These are phyloP conservation scores for Ypsolopha sequella DNA, from an alignment of 2,888 invertebrate species.

Conservation along the genomic window DNA sequence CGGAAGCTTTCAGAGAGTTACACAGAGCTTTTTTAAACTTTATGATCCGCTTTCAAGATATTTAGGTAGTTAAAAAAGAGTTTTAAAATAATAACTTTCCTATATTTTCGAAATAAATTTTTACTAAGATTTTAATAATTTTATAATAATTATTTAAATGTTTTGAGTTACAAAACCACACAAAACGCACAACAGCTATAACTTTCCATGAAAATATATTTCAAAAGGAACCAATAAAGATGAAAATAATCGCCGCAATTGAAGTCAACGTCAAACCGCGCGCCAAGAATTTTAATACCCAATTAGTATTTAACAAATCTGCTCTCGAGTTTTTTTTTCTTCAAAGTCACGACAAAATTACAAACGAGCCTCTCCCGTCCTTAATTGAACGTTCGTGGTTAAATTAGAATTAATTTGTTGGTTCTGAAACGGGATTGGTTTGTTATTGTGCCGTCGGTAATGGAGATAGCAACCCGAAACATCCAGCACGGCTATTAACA, in stretches of 20 bases:
- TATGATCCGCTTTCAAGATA: too few relatives aligned
- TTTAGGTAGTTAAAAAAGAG: too few relatives aligned
- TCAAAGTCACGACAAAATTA: constrained; percentile 23
- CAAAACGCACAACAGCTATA: background rate
- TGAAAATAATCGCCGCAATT: background rate
- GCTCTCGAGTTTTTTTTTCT: constrained; percentile 6
- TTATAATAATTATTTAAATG: background rate
- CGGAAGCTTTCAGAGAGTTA: too few relatives aligned
- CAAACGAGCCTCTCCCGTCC: constrained; percentile 31
- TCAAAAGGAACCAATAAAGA: background rate
- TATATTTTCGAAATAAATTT: too few relatives aligned
- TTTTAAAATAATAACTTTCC: too few relatives aligned
- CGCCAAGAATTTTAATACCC: constrained; percentile 64
- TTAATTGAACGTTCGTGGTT: constrained; percentile 47
- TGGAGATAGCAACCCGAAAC: too few relatives aligned
- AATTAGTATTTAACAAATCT: constrained; percentile 64
- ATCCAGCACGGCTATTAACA: too few relatives aligned
- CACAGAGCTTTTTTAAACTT: too few relatives aligned
- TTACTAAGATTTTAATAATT: background rate
- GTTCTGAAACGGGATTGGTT: background rate
- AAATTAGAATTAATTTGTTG: constrained; percentile 42
- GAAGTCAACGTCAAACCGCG: constrained; percentile 11
- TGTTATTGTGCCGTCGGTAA: too few relatives aligned
- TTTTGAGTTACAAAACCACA: background rate
- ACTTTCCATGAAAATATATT: background rate